These are phyloP conservation scores for Pangasius djambal DNA, from an alignment of 2,797 vertebrate genomes.

Conservation along the genomic window DNA sequence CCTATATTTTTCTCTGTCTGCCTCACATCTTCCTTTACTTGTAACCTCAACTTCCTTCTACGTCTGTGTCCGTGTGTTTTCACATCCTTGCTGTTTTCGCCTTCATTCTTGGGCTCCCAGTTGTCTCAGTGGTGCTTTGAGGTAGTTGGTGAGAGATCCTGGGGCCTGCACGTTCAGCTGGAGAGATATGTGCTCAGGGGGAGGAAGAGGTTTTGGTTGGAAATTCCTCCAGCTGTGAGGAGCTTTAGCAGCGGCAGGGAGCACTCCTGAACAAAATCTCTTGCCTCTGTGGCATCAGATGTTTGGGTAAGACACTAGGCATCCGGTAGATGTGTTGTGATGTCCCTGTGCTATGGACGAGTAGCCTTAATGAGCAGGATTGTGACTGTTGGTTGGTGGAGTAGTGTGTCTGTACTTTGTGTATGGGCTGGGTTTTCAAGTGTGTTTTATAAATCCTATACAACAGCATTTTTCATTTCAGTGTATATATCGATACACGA, in stretches of 20 bases:
- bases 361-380: not conserved
- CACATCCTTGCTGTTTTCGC: not conserved
- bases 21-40: not conserved
- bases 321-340: constrained; percentile 58
- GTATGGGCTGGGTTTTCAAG: not conserved
- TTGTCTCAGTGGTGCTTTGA: constrained; percentile 14
- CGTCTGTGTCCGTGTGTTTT: not conserved
- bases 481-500: not conserved
- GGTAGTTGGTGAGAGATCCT: constrained; percentile 36
- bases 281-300: constrained; percentile 60
- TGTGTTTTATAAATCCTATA: not conserved
- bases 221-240: constrained; percentile 66
- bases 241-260: constrained; percentile 63
- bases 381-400: not conserved
- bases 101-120: too few relatives aligned
- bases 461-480: not conserved
- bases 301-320: constrained; percentile 42
- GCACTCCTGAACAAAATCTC: constrained; percentile 56
- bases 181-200: constrained; percentile 62
- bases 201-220: constrained; percentile 62
- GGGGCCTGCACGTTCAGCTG: constrained; percentile 12
- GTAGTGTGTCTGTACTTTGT: not conserved
- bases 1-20: not conserved
- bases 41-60: not conserved
- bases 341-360: not conserved